phyloP scores from a whole-genome alignment of 1,140 invertebrate species.

The Drosophila pandora region DNA sequence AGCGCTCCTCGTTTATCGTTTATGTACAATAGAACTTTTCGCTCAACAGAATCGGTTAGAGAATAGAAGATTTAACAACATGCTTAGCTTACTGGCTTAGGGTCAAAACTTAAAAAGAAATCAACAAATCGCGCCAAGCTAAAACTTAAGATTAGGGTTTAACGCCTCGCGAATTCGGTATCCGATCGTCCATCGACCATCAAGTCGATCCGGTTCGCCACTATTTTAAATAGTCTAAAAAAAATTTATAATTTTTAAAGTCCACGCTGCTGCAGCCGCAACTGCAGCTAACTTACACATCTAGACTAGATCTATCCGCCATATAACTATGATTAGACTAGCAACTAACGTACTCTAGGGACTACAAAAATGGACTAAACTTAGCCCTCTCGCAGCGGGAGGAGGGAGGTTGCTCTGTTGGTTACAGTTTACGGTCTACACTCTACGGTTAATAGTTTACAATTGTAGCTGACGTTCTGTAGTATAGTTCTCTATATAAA shows the following conservation, averaged over 20 bases:
- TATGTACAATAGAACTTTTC: conserved; percentile 73
- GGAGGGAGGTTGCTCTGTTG: conserved; percentile 42
- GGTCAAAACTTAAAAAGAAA: conserved; percentile 73
- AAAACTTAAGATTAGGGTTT: conserved; percentile 46
- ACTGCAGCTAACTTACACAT: conserved; percentile 54
- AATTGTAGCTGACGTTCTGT: conserved; percentile 7
- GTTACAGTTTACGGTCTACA: conserved; percentile 42
- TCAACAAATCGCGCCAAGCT: conserved; percentile 70
- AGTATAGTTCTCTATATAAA: conserved; percentile 61
- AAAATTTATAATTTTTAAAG: conserved; percentile 80
- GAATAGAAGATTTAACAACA: conserved; percentile 61
- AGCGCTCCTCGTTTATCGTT: conserved; percentile 30
- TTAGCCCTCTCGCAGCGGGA: conserved; percentile 41
- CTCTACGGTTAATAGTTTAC: conserved; percentile 27
- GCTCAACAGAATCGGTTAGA: conserved; percentile 52
- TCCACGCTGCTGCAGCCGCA: conserved; percentile 55
- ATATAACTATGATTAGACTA: conserved; percentile 22
- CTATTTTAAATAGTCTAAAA: conserved; percentile 79
- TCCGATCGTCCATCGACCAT: background rate
- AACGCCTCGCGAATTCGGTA: conserved; percentile 1
- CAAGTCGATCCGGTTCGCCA: conserved; percentile 22
- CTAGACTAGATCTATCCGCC: conserved; percentile 53
- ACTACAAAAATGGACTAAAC: conserved; percentile 45
- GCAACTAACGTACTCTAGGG: conserved; percentile 29
- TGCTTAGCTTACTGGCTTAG: conserved; percentile 57